Percentiles rank a stretch among this genome's conserved stretches.
Conservation (phyloP, 2,113 vertebrate genomes). For the Mugil cephalus region DNA sequence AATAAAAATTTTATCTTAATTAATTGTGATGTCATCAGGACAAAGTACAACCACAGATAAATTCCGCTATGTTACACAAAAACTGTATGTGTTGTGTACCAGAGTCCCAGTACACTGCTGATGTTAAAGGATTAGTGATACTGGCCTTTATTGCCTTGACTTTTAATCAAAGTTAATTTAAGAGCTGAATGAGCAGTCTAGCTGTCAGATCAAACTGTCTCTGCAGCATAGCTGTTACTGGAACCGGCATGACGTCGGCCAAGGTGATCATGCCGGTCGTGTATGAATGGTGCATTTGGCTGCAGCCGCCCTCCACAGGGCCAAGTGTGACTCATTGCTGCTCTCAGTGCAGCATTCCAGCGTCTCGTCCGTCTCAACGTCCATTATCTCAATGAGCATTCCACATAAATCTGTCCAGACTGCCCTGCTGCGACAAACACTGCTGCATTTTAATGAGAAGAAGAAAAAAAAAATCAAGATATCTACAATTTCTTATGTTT, state of each 20-base stretch:
- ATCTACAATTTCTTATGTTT: too few relatives aligned
- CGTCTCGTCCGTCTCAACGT: background rate
- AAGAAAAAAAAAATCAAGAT: too few relatives aligned
- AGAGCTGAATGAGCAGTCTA: background rate
- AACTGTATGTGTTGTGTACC: too few relatives aligned
- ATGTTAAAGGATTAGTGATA: background rate
- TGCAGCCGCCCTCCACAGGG: background rate
- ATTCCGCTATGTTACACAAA: background rate
- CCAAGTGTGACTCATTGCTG: conserved; percentile 47
- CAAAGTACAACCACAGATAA: conserved; percentile 22
- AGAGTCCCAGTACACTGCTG: too few relatives aligned
- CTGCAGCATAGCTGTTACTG: background rate
- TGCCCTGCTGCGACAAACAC: background rate
- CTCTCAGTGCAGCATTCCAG: conserved; percentile 3
- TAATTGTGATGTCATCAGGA: background rate
- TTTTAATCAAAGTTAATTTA: too few relatives aligned
- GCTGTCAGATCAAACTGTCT: background rate
- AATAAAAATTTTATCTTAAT: background rate
- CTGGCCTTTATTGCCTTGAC: background rate
- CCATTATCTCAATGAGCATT: conserved; percentile 19
- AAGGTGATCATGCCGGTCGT: background rate
- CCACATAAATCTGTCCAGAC: background rate
- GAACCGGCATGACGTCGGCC: background rate
- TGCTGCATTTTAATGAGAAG: background rate
- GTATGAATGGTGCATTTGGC: conserved; percentile 7